These are phyloP conservation scores for Bradypodion ventrale DNA, from an alignment of 2,797 vertebrate species.

Conservation along the genomic window DNA sequence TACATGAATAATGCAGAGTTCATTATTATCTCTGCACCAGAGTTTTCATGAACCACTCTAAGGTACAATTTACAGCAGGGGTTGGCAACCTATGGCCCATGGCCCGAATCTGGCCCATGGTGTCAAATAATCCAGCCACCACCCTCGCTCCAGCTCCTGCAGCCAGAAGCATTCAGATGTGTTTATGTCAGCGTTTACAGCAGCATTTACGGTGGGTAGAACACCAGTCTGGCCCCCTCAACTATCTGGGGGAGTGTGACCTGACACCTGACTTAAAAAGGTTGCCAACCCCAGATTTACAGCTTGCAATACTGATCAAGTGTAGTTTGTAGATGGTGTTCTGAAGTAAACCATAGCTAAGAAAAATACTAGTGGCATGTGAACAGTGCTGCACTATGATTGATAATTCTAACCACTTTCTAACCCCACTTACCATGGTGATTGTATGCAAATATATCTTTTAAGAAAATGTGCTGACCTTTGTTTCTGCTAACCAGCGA, in stretches of 20 bases:
- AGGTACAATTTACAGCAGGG: neutral
- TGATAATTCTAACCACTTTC: neutral
- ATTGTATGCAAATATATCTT: neutral
- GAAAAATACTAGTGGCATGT: neutral
- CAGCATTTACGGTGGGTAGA: no score
- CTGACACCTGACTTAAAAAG: no score
- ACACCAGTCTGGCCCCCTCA: no score
- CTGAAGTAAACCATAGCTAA: neutral
- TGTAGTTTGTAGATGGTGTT: neutral
- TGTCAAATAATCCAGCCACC: no score
- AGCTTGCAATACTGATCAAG: neutral
- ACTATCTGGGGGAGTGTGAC: no score
- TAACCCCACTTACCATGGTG: neutral
- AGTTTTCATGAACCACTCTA: neutral
- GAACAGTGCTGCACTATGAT: neutral
- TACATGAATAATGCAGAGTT: neutral
- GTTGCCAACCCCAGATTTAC: no score
- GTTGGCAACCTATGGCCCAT: no score
- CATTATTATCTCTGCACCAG: neutral
- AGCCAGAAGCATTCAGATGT: no score
- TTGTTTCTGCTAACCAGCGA: slow-evolving; percentile 92
- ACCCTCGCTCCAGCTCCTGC: no score
- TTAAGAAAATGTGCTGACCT: slow-evolving; percentile 78
- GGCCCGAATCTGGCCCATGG: no score
- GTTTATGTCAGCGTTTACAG: no score